Percentiles rank a stretch among this genome's conserved stretches.
phyloP scores from a whole-genome alignment of 2,797 vertebrate species.

The Peromyscus nudipes region DNA sequence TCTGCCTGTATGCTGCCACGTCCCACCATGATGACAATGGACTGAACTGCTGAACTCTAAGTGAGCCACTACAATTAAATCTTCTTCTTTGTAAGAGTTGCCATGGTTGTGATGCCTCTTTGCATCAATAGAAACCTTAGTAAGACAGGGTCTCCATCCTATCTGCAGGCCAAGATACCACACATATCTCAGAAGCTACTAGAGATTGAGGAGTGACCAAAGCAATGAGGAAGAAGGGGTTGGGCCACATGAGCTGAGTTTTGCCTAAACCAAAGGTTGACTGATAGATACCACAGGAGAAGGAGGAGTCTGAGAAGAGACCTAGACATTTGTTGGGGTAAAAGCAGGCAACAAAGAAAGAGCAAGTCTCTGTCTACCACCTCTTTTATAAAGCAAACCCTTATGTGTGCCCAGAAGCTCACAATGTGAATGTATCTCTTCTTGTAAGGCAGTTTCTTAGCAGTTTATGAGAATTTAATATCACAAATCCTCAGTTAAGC shows the following conservation, averaged over 20 bases:
- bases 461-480: background rate
- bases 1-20: background rate
- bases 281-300: background rate
- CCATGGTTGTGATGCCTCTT: background rate
- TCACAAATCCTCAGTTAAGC: background rate
- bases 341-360: background rate
- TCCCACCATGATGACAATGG: background rate
- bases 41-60: background rate
- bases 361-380: background rate
- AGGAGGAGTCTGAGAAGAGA: background rate
- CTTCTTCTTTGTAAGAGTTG: background rate
- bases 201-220: background rate
- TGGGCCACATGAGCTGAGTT: fast-evolving
- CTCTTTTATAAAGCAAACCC: background rate
- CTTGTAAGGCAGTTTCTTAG: background rate
- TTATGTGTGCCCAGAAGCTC: background rate
- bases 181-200: background rate
- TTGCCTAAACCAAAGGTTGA: background rate
- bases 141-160: background rate
- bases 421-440: background rate
- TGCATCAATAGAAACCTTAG: background rate
- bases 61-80: background rate
- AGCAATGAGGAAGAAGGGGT: background rate
- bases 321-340: background rate
- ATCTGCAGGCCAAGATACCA: background rate